Evolutionary conservation across 2,797 vertebrate genomes (phyloP).

Genomic region (Thunnus albacares): DNA sequence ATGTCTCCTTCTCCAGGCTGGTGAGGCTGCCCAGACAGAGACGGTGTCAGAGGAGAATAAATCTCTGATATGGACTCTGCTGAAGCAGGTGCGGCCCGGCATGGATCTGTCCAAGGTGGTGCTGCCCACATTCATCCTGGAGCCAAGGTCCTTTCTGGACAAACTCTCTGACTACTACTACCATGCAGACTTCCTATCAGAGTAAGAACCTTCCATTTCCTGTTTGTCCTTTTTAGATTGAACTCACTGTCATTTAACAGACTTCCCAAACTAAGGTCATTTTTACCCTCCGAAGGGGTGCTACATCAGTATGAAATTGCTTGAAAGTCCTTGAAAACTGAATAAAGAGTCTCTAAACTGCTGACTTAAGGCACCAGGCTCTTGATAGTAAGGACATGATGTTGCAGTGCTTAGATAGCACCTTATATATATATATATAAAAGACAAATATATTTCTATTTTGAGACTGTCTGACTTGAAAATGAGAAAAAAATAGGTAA

Average conservation of each 20-base stretch:
- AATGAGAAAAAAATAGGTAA: not conserved
- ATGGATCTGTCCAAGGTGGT: constrained; percentile 99
- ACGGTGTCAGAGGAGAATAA: constrained; percentile 99
- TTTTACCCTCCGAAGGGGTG: too few species aligned
- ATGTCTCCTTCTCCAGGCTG: constrained; percentile 85
- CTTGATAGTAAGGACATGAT: not conserved
- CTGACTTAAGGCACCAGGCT: too few species aligned
- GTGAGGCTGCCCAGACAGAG: constrained; percentile 97
- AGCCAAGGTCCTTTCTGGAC: constrained; percentile 96
- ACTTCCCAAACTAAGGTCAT: not conserved
- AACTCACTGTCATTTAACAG: not conserved
- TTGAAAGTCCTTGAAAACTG: too few species aligned
- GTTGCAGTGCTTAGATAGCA: too few species aligned
- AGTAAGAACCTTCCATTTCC: constrained; percentile 85
- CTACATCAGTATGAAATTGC: too few species aligned
- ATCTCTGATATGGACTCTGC: constrained; percentile 96
- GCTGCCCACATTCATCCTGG: constrained; percentile 97
- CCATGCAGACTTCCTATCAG: constrained; percentile 97
- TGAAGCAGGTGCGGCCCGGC: constrained; percentile 98
- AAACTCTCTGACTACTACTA: constrained; percentile 99
- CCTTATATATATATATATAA: too few species aligned
- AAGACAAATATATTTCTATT: too few species aligned
- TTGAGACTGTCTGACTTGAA: too few species aligned
- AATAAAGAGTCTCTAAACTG: too few species aligned
- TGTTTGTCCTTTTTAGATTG: too few species aligned